Percentiles rank a stretch among this genome's conserved stretches.
Conservation (phyloP, 2,113 vertebrate species). For the Baryphthengus martii region DNA sequence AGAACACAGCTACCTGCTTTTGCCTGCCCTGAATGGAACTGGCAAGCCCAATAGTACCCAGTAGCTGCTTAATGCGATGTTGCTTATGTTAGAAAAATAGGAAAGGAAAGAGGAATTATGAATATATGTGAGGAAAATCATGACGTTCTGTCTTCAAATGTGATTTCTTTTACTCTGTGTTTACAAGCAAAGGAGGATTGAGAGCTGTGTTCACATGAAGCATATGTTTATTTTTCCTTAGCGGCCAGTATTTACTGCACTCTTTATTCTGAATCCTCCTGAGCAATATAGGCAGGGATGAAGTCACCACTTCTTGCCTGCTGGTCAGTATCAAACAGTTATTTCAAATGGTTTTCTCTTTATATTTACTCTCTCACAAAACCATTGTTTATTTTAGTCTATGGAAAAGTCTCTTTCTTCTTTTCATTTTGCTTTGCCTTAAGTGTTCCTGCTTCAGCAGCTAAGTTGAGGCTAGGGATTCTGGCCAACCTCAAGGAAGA, state of each 20-base stretch:
- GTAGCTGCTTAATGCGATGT: neutral
- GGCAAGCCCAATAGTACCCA: neutral
- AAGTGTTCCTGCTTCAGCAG: neutral
- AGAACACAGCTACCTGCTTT: neutral
- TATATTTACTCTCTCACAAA: neutral
- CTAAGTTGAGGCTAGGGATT: neutral
- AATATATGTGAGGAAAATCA: neutral
- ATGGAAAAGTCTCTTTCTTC: neutral
- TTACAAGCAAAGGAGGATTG: neutral
- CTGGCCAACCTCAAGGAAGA: neutral
- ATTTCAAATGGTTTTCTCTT: neutral
- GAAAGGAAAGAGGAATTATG: neutral
- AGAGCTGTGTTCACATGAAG: neutral
- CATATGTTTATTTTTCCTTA: neutral
- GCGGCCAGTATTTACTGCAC: neutral
- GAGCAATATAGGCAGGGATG: neutral
- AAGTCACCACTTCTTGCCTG: neutral
- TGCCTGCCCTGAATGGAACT: neutral
- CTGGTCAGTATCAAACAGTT: neutral
- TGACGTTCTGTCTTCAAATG: neutral
- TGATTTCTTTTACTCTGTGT: neutral
- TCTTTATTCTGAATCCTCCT: neutral
- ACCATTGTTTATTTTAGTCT: neutral
- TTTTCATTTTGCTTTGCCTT: neutral
- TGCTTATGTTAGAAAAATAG: neutral